Evolutionary conservation across 2,113 vertebrate genomes (phyloP), one percentile per base, ranked within the genome.

Genomic region (Mormoops blainvillei): DNA sequence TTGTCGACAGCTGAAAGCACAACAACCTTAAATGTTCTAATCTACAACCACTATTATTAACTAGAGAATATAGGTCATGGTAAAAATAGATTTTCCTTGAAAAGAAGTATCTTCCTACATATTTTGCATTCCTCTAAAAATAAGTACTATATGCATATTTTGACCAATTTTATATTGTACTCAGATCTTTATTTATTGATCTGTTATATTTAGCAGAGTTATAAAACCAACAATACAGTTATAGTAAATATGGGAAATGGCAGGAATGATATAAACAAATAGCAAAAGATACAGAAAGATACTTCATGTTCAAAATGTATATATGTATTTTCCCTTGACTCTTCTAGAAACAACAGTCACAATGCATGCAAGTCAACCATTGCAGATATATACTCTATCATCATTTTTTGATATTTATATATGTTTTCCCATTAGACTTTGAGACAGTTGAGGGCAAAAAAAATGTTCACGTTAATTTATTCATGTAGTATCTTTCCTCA

Each of bases 31-130:
- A 97, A 97, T 89, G 18, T 81, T 97, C 90, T 98, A 97, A 98
- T 97, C 86, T 95, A 58, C 43, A 97, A 70, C 15, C n/a, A 83
- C n/a, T n/a, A n/a, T 95, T 97, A 84, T 98, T 97, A 97, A 93
- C 56, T 58, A 74, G 38, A 97, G 84, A 97, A 95, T 92, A 85
- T 45, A 96, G 71, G 76, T 96, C 87, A 50, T 38, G 33, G 67
- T 95, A 91, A 96, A 98, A 98, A 96, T 48, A 96, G 74, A 96
- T 90, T 96, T 87, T 86, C 48, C 85, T 86, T 76, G 67, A 93
- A 48, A 77, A 58, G 3, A 82, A 48, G 76, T 87, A 78, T 56
- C 33, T 74, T 95, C 56, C 78, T 43, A 86, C 22, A 71, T 89
- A 54, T 97, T 97, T 97, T 26, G 94, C 63, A 86, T 65, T 89